Percentiles rank a stretch among this genome's conserved stretches.
Evolutionary conservation across 37 sponge, comb jelly and placozoan genomes (phyloP).

Genomic region (Bolinopsis microptera): DNA sequence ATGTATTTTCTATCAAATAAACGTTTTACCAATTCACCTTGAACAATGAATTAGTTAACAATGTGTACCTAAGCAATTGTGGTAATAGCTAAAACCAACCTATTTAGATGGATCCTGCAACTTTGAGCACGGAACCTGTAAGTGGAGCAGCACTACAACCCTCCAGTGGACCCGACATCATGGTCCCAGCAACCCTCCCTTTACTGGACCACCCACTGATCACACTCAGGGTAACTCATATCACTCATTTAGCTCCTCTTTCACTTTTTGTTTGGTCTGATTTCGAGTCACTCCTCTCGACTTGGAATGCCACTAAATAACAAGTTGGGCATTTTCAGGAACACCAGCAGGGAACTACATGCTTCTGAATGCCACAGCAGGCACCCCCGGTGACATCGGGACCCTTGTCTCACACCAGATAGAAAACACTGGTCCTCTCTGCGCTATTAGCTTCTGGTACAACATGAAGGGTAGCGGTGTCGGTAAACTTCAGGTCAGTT

Average conservation of each 20-base stretch:
- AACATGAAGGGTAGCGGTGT: constrained; percentile 65
- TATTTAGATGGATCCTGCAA: constrained; percentile 54
- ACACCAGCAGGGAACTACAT: constrained; percentile 12
- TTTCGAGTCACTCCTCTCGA: too few relatives aligned
- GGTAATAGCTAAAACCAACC: too few relatives aligned
- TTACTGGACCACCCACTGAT: constrained; percentile 67
- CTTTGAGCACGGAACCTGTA: constrained; percentile 67
- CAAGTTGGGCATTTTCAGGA: too few relatives aligned
- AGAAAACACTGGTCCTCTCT: constrained; percentile 31
- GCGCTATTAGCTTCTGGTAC: constrained; percentile 64
- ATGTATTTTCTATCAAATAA: too few relatives aligned
- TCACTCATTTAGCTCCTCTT: too few relatives aligned
- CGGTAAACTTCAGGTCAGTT: constrained; percentile 30
- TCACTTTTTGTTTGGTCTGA: too few relatives aligned
- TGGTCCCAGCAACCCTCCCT: constrained; percentile 63
- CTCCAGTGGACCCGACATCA: constrained; percentile 66
- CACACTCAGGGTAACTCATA: constrained; percentile 69
- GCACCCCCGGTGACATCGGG: not conserved
- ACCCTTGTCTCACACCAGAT: constrained; percentile 33
- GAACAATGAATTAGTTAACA: too few relatives aligned
- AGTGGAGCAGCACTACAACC: constrained; percentile 41
- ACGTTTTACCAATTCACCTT: too few relatives aligned
- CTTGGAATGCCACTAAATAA: too few relatives aligned
- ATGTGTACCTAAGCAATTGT: too few relatives aligned
- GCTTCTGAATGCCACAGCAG: constrained; percentile 41